phyloP scores from a whole-genome alignment of 1,140 invertebrate species.

The Ganaspis sp. region DNA sequence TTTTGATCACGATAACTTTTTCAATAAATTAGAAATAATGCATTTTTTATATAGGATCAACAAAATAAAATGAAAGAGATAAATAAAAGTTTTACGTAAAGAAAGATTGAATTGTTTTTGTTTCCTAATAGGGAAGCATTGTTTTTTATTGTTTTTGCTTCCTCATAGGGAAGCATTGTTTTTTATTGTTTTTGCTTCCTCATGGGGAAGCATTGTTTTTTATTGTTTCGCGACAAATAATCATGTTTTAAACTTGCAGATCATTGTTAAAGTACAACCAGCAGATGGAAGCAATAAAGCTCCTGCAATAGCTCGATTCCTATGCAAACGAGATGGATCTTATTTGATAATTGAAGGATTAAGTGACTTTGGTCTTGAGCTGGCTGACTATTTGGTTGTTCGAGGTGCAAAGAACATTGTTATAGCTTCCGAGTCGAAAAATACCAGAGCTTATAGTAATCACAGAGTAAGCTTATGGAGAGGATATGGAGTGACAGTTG shows the following conservation, averaged over 20 bases:
- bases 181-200: no score
- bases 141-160: conserved; percentile 29
- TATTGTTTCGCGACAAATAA: not conserved
- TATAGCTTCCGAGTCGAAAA: conserved; percentile 84
- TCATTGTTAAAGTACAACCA: conserved; percentile 50
- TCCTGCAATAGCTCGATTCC: conserved; percentile 35
- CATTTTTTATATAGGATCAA: no score
- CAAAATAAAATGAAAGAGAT: no score
- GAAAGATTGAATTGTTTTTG: no score
- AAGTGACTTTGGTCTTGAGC: conserved; percentile 94
- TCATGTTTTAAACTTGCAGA: conserved; percentile 40
- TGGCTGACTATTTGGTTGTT: conserved; percentile 90
- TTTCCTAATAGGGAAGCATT: no score
- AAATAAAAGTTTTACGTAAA: no score
- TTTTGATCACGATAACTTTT: no score
- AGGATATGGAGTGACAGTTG: conserved; percentile 39
- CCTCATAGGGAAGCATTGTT: no score
- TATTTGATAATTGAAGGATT: conserved; percentile 85
- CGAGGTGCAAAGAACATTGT: conserved; percentile 88
- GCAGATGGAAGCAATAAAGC: conserved; percentile 15
- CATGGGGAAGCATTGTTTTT: no score
- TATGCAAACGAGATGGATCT: conserved; percentile 51
- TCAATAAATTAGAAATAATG: no score
- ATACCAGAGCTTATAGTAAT: conserved; percentile 79
- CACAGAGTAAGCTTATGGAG: conserved; percentile 46